Evolutionary conservation across 1,140 invertebrate genomes (phyloP).

Genomic region (Lutraria rhynchaena): DNA sequence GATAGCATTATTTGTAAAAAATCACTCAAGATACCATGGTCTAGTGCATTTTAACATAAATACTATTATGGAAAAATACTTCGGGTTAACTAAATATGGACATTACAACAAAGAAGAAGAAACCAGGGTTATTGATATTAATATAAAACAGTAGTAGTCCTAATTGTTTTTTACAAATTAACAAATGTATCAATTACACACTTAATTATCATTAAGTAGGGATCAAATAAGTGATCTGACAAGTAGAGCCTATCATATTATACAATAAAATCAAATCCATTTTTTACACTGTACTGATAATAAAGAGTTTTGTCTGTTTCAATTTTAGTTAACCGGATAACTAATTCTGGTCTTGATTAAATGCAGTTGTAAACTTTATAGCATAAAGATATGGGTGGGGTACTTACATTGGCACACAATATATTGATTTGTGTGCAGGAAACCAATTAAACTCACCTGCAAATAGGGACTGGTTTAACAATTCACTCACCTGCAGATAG

Average conservation of each 20-base stretch:
- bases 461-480: no score
- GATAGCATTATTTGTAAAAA: constrained; percentile 18
- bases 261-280: constrained; percentile 20
- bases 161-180: constrained; percentile 32
- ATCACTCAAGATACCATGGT: constrained; percentile 33
- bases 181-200: constrained; percentile 33
- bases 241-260: constrained; percentile 10
- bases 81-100: constrained; percentile 17
- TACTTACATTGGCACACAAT: no score
- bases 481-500: no score
- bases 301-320: no score
- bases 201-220: constrained; percentile 41
- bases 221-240: constrained; percentile 16
- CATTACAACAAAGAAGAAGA: constrained; percentile 10
- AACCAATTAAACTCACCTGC: no score
- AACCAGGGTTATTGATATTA: constrained; percentile 5
- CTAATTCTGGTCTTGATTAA: no score
- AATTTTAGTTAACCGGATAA: no score
- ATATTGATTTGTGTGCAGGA: no score
- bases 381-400: no score
- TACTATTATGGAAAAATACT: constrained; percentile 12
- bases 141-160: constrained; percentile 9
- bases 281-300: no score
- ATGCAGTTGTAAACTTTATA: no score
- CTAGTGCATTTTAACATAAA: constrained; percentile 15